These are phyloP conservation scores for Drosophila ficusphila DNA, from an alignment of 1,140 invertebrate species.

Conservation along the genomic window DNA sequence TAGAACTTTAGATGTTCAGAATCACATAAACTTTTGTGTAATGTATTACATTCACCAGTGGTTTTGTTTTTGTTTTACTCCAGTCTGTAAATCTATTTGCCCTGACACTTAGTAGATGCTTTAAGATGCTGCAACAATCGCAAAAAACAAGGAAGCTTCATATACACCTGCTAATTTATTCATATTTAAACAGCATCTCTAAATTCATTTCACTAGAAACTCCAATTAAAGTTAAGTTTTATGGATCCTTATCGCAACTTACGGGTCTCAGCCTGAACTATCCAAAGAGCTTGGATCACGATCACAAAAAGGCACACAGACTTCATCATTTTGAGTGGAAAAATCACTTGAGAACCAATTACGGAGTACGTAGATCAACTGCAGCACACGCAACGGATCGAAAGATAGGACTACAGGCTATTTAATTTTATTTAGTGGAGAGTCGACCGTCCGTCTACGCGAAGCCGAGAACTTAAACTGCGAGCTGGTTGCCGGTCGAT, in stretches of 20 bases:
- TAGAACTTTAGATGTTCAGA: background rate
- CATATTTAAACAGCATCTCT: too few relatives aligned
- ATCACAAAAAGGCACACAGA: conserved; percentile 44
- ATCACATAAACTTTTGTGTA: background rate
- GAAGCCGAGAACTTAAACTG: conserved; percentile 69
- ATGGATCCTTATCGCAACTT: conserved; percentile 56
- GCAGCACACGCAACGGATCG: background rate
- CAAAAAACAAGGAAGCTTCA: too few relatives aligned
- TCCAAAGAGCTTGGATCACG: conserved; percentile 34
- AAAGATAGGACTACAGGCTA: background rate
- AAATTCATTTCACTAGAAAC: too few relatives aligned
- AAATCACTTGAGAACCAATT: background rate
- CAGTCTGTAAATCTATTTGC: too few relatives aligned
- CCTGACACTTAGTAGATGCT: too few relatives aligned
- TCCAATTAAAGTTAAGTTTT: too few relatives aligned
- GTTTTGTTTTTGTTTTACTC: too few relatives aligned
- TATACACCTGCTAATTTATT: too few relatives aligned
- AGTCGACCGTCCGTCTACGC: conserved; percentile 44
- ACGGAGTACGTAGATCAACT: conserved; percentile 1
- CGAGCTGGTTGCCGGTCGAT: conserved; percentile 36
- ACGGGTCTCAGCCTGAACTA: conserved; percentile 54
- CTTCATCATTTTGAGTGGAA: conserved; percentile 49
- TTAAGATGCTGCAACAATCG: too few relatives aligned
- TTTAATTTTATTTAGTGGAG: conserved; percentile 13
- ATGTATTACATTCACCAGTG: too few relatives aligned